phyloP scores from a whole-genome alignment of 2,113 vertebrate genomes.

The Peromyscus polionotus region DNA sequence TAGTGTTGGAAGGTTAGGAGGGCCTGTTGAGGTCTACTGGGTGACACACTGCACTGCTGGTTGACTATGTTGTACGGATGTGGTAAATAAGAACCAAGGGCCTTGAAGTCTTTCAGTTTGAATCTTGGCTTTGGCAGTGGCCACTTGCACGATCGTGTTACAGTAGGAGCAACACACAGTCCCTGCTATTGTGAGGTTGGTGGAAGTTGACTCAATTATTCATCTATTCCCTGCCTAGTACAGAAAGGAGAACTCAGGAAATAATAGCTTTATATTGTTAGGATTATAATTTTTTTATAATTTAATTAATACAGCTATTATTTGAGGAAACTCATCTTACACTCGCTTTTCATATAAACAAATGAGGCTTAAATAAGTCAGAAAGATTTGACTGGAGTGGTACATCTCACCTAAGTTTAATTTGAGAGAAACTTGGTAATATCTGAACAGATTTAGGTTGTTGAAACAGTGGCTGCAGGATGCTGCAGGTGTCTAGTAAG shows the following conservation, averaged over 20 bases:
- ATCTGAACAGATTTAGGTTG: background rate
- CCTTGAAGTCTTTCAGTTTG: background rate
- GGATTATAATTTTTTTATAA: conserved; percentile 28
- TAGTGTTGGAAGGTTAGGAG: background rate
- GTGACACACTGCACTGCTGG: background rate
- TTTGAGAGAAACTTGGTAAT: conserved; percentile 25
- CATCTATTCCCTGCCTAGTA: background rate
- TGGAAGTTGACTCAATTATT: background rate
- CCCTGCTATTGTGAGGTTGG: background rate
- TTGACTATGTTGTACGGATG: background rate
- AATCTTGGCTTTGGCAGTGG: background rate
- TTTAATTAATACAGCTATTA: background rate
- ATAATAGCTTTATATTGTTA: background rate
- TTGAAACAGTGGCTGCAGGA: background rate
- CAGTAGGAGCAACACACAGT: background rate
- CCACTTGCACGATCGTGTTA: background rate
- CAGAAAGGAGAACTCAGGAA: background rate
- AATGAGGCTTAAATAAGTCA: background rate
- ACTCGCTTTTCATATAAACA: background rate
- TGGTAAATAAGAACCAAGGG: background rate
- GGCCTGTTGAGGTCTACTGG: background rate
- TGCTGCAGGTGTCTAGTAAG: background rate
- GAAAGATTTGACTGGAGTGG: background rate
- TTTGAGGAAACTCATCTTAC: background rate
- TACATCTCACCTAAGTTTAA: background rate